These are phyloP conservation scores for Drosophila kambysellisi DNA, from an alignment of 2,888 invertebrate genomes.

Conservation along the genomic window DNA sequence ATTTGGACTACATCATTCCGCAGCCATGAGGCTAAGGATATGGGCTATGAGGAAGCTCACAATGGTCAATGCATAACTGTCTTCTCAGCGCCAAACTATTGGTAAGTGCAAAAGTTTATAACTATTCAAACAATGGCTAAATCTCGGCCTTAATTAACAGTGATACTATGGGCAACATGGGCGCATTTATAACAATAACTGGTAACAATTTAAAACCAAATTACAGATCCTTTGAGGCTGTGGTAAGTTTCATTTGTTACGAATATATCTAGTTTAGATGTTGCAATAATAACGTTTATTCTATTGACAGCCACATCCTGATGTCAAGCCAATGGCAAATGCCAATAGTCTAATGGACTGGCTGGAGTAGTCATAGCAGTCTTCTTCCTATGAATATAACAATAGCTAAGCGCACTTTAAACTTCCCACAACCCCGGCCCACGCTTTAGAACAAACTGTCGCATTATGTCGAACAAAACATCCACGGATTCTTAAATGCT, in stretches of 20 bases:
- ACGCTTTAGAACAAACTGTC: constrained; percentile 56
- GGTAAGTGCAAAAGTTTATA: constrained; percentile 87
- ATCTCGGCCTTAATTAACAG: constrained; percentile 86
- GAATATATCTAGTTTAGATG: not conserved
- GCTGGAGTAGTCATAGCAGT: constrained; percentile 82
- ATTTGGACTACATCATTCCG: constrained; percentile 96
- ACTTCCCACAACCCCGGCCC: constrained; percentile 25
- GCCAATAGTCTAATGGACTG: constrained; percentile 94
- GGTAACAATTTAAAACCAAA: constrained; percentile 96
- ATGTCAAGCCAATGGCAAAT: constrained; percentile 99
- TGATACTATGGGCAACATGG: constrained; percentile 99
- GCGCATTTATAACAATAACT: constrained; percentile 97
- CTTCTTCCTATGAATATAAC: constrained; percentile 50
- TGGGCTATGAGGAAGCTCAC: constrained; percentile 98
- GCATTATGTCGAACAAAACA: constrained; percentile 55
- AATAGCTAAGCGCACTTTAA: constrained; percentile 52
- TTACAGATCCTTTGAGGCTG: constrained; percentile 96
- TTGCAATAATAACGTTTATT: constrained; percentile 46
- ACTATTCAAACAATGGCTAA: not conserved
- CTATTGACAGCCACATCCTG: constrained; percentile 94
- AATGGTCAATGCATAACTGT: constrained; percentile 98
- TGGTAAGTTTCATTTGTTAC: constrained; percentile 88
- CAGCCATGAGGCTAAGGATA: constrained; percentile 98
- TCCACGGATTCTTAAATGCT: constrained; percentile 59
- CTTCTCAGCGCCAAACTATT: constrained; percentile 99